Evolutionary conservation across 2,113 vertebrate genomes (phyloP).

Genomic region (Boulengeromyrus knoepffleri): DNA sequence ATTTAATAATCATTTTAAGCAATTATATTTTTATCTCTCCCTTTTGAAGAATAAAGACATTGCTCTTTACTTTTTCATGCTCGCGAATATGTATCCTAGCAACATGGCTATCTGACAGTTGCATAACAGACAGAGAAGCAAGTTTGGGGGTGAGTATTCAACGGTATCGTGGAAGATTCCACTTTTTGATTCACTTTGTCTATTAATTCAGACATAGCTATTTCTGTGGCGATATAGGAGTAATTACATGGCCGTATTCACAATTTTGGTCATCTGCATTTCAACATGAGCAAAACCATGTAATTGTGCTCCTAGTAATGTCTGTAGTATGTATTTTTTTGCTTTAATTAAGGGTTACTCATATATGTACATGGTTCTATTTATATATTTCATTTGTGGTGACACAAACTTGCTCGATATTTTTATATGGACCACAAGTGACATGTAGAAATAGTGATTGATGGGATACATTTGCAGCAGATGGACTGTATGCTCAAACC

Average conservation of each 20-base stretch:
- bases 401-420: not conserved
- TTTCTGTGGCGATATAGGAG: not conserved
- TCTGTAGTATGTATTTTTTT: not conserved
- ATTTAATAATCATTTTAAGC: not conserved
- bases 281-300: not conserved
- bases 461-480: not conserved
- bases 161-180: no score
- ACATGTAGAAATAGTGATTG: not conserved
- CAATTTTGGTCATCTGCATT: not conserved
- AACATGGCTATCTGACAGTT: not conserved
- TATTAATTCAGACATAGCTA: not conserved
- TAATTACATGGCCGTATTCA: not conserved
- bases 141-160: not conserved
- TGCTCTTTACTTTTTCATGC: not conserved
- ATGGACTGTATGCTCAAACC: not conserved
- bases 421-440: not conserved
- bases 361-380: not conserved
- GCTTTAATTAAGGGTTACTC: not conserved
- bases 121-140: not conserved
- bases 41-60: not conserved
- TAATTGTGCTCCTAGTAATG: not conserved
- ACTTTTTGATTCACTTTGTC: not conserved
- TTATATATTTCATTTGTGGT: not conserved
- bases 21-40: not conserved
- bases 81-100: slow-evolving; percentile 1